Conservation (phyloP, 1,140 invertebrate species). For the Phthorimaea operculella region DNA sequence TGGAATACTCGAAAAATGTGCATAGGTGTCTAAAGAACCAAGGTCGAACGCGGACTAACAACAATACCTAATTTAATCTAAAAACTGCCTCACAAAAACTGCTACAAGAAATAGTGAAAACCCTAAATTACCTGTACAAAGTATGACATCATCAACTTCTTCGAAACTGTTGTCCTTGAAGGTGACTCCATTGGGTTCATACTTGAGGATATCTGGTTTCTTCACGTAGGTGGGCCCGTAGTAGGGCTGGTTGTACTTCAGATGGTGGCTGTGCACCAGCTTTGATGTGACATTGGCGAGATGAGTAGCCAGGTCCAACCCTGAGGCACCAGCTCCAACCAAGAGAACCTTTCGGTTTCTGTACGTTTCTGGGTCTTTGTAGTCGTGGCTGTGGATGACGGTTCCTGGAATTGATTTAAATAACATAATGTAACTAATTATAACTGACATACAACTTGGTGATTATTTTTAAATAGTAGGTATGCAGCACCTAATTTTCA, state of each 20-base stretch:
- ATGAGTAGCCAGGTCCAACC: slow-evolving; percentile 83
- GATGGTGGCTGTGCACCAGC: slow-evolving; percentile 77
- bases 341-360: slow-evolving; percentile 76
- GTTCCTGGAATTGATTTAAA: slow-evolving; percentile 34
- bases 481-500: too few relatives aligned
- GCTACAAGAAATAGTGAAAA: too few relatives aligned
- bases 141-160: slow-evolving; percentile 77
- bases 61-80: too few relatives aligned
- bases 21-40: too few relatives aligned
- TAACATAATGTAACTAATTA: too few relatives aligned
- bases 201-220: slow-evolving; percentile 71
- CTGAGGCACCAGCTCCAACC: slow-evolving; percentile 88
- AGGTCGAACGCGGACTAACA: too few relatives aligned
- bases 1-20: too few relatives aligned
- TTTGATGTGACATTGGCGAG: slow-evolving; percentile 74
- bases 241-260: slow-evolving; percentile 64
- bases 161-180: slow-evolving; percentile 73
- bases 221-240: slow-evolving; percentile 73
- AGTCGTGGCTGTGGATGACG: slow-evolving; percentile 85
- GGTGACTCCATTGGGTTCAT: slow-evolving; percentile 67
- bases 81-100: too few relatives aligned
- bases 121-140: slow-evolving; percentile 76
- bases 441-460: background rate
- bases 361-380: slow-evolving; percentile 78
- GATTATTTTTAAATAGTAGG: slow-evolving; percentile 1